These are phyloP conservation scores for Chloroclystis v-ata DNA, from an alignment of 2,888 invertebrate genomes.

Conservation along the genomic window DNA sequence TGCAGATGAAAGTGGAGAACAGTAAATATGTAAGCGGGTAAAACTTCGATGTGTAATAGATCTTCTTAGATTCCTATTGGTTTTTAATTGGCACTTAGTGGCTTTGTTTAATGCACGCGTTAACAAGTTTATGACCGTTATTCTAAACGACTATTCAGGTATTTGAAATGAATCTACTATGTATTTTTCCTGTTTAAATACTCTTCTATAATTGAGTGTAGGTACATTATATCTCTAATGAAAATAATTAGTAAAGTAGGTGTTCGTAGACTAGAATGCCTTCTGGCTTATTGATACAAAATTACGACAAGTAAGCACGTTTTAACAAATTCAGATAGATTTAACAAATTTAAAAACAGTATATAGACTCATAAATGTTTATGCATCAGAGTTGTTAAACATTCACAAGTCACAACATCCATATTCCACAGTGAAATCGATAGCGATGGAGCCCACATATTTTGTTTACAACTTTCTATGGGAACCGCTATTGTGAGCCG, in stretches of 20 bases:
- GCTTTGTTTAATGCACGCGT: conserved; percentile 18
- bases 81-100: conserved; percentile 41
- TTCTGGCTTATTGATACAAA: too few relatives aligned
- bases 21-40: conserved; percentile 42
- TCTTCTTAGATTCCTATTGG: conserved; percentile 55
- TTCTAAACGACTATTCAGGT: not conserved
- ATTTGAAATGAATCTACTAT: not conserved
- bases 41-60: conserved; percentile 44
- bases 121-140: conserved; percentile 12
- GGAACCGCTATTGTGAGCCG: conserved; percentile 52
- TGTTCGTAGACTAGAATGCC: too few relatives aligned
- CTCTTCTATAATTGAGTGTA: too few relatives aligned
- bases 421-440: conserved; percentile 1
- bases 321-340: too few relatives aligned
- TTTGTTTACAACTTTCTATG: conserved; percentile 67
- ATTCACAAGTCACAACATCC: not conserved
- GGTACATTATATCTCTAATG: too few relatives aligned
- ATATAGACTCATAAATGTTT: not conserved
- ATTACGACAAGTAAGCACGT: too few relatives aligned
- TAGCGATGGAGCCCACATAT: conserved; percentile 6
- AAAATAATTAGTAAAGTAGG: too few relatives aligned
- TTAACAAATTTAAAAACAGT: too few relatives aligned
- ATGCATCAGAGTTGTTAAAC: not conserved
- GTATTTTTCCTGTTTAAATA: too few relatives aligned
- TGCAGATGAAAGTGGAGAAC: conserved; percentile 59